Evolutionary conservation across 2,888 invertebrate genomes (phyloP).

Genomic region (Saturnia pavonia): DNA sequence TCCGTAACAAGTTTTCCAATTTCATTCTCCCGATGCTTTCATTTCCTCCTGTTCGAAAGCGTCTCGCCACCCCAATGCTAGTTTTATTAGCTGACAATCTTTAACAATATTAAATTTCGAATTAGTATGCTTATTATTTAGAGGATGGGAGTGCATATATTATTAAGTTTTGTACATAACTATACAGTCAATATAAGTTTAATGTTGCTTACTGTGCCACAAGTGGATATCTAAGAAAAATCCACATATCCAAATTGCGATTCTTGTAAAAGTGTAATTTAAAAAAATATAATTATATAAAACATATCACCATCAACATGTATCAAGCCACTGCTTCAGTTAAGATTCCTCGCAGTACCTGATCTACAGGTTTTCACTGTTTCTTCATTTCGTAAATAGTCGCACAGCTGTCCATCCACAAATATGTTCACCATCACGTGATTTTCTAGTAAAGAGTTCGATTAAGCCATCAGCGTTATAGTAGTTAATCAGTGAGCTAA

Average conservation of each 20-base stretch:
- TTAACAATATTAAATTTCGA: conserved; percentile 76
- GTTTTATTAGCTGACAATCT: conserved; percentile 79
- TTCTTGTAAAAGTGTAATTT: not conserved
- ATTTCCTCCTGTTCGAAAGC: conserved; percentile 71
- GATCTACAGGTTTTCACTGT: too few relatives aligned
- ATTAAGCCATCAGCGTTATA: too few relatives aligned
- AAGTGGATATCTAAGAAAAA: not conserved
- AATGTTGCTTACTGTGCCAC: not conserved
- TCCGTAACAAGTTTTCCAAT: conserved; percentile 81
- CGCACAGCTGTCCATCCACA: not conserved
- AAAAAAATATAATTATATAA: not conserved
- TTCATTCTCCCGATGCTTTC: conserved; percentile 78
- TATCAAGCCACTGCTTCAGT: not conserved
- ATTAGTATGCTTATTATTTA: conserved; percentile 61
- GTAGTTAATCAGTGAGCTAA: not conserved
- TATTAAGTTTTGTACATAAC: not conserved
- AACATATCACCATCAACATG: too few relatives aligned
- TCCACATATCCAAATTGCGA: not conserved
- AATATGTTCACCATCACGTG: too few relatives aligned
- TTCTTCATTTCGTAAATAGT: not conserved
- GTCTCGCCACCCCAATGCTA: conserved; percentile 72
- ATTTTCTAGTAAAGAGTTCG: too few relatives aligned
- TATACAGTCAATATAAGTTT: not conserved
- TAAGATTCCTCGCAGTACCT: not conserved
- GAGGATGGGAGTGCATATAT: not conserved